Evolutionary conservation across 2,888 invertebrate genomes (phyloP).

Genomic region (Cerastoderma edule): DNA sequence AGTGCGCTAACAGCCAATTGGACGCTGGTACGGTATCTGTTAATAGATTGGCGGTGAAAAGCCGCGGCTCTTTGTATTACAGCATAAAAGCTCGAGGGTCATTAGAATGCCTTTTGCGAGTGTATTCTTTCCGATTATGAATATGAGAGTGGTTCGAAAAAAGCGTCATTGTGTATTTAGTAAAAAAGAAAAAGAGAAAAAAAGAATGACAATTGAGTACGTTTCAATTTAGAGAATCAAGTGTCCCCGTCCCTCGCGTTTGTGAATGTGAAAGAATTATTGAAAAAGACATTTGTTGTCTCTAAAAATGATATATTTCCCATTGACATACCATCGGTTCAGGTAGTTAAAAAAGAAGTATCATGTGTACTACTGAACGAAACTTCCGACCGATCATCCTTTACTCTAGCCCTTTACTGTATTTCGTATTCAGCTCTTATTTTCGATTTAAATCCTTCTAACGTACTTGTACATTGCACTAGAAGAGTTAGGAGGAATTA

Average conservation of each 20-base stretch:
- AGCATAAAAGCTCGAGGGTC: background rate
- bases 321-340: background rate
- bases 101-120: background rate
- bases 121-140: background rate
- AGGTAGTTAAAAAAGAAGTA: background rate
- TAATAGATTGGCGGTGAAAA: slow-evolving; percentile 13
- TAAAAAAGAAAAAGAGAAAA: background rate
- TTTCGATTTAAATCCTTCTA: no score
- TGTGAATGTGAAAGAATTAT: background rate
- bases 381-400: no score
- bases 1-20: background rate
- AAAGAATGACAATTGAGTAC: background rate
- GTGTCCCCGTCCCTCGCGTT: background rate
- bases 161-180: slow-evolving; percentile 4
- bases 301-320: background rate
- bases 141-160: background rate
- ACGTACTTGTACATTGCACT: no score
- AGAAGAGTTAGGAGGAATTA: no score
- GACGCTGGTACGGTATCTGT: slow-evolving; percentile 2
- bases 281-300: slow-evolving; percentile 2
- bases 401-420: no score
- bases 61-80: background rate
- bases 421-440: no score
- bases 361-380: background rate
- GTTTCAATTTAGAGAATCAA: background rate